Evolutionary conservation across 2,888 invertebrate genomes (phyloP).

Genomic region (Lingula anatina): DNA sequence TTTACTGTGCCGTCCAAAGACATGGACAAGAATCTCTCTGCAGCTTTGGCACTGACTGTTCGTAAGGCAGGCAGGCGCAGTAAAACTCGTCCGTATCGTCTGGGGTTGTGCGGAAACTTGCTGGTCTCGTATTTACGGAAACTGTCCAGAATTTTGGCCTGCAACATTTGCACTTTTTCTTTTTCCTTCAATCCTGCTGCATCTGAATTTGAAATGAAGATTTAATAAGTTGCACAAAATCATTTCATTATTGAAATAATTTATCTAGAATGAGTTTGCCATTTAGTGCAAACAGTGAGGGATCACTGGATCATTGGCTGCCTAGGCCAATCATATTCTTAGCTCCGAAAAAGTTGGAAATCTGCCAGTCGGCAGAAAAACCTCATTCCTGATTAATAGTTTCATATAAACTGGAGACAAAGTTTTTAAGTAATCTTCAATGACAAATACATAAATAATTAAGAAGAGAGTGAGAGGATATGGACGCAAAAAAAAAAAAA

Average conservation of each 20-base stretch:
- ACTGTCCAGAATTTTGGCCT: slow-evolving; percentile 43
- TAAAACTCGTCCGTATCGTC: slow-evolving; percentile 45
- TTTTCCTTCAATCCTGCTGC: slow-evolving; percentile 45
- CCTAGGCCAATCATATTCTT: too few species aligned
- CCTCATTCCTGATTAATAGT: too few species aligned
- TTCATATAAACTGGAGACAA: too few species aligned
- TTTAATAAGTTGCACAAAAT: not conserved
- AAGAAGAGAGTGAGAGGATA: not conserved
- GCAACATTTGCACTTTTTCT: slow-evolving; percentile 30
- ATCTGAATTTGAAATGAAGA: slow-evolving; percentile 37
- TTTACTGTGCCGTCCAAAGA: slow-evolving; percentile 45
- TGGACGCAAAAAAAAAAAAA: not conserved
- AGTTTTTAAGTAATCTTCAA: too few species aligned
- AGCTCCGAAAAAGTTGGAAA: too few species aligned
- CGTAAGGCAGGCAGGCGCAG: slow-evolving; percentile 47
- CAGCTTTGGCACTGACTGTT: slow-evolving; percentile 49
- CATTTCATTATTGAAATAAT: too few species aligned
- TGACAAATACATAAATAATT: not conserved
- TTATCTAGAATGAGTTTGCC: too few species aligned
- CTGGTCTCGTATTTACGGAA: slow-evolving; percentile 37
- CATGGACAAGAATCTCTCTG: slow-evolving; percentile 45
- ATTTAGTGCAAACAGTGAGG: too few species aligned
- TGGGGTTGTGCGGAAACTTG: slow-evolving; percentile 31
- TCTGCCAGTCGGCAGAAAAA: too few species aligned
- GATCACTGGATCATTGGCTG: too few species aligned